Evolutionary conservation across 2,113 vertebrate genomes (phyloP), one percentile per base, ranked within the genome.

Genomic region (Platanista minor): DNA sequence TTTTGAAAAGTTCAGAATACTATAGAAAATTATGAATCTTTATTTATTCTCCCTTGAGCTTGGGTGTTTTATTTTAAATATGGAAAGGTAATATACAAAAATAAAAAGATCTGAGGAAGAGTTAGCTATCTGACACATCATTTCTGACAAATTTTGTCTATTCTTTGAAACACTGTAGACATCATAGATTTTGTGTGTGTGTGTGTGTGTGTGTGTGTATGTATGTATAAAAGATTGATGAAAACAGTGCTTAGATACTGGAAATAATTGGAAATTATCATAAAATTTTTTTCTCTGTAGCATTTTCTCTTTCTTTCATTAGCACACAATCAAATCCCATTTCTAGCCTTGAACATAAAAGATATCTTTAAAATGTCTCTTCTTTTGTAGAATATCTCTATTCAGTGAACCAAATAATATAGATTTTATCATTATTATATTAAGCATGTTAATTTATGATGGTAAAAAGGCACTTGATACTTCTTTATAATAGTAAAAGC

Each of bases 291-390:
- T 97, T 97, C 80, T 92, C 62, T 93, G 91, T 96, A 97, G 29
- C 78, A 31, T 90, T 97, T 59, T 67, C 5, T 43, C 8, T 39
- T 52, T 39, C 57, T 41, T 52, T 39, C 54, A 41, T 96, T 97
- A 97, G 82, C 95, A 41, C 27, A 72, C 62, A 93, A 59, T 95
- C 74, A 97, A 97, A 95, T 98, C 83, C 94, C 94, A 90, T 96
- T 98, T 98, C 71, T 98, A 97, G 18, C 84, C 90, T 98, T 97
- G 97, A 98, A 98, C 57, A 87, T 91, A 97, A 98, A 98, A 97
- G 93, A 82, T 88, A 64, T 96, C 96, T 97, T 97, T 77, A 90
- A 98, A 96, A 95, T 91, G 3, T 36, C 67, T 85, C 25, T 94
- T 95, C 95, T 8, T 92, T 92, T 94, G 95, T 46, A 94, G 90